Evolutionary conservation across 2,113 vertebrate species (phyloP), one percentile per base, ranked within the genome.

Genomic region (Hiodon alosoides): DNA sequence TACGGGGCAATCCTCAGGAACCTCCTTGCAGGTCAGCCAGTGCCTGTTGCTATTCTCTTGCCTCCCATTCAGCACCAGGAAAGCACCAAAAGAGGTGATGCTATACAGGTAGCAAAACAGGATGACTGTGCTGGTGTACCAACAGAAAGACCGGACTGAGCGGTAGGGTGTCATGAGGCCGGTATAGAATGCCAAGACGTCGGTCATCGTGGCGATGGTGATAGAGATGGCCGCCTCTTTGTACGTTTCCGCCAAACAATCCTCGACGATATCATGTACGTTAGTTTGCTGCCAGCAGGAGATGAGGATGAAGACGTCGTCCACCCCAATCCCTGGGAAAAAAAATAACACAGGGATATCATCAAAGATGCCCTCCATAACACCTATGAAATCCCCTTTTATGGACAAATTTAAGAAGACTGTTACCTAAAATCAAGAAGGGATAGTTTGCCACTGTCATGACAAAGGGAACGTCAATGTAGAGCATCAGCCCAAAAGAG

Each of bases 361-460:
- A 31, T 31, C 51, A 46, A 48, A 67, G 14, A 67, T 9, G 4
- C 51, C 66, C n/a, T 46, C n/a, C 5, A 67, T 50, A 67, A 46
- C 46, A 52, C 48, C 10, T 73, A 52, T 16, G 61, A 66, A 70
- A 57, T 69, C 52, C 2, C 13, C n/a, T 52, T 4, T 5, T 7
- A 68, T 50, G 47, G 14, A 51, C 31, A 31, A 4, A 48, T 11
- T 6, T 11, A 67, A 64, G 50, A 14, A n/a, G 52, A 5, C 2
- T 66, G 90, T 92, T 85, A 95, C 92, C 94, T 16, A 96, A 87
- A 80, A 96, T 91, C 83, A 97, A 88, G 85, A 96, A 96, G 0
- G 93, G 93, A 67, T 93, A 91, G 1, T 90, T 93, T 75, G 87
- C 88, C 71, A 90, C 93, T 6, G 93, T 93, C 82, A 91, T 88